Evolutionary conservation across 2,797 vertebrate species (phyloP), one percentile per base, ranked within the genome.

Genomic region (Takifugu rubripes): DNA sequence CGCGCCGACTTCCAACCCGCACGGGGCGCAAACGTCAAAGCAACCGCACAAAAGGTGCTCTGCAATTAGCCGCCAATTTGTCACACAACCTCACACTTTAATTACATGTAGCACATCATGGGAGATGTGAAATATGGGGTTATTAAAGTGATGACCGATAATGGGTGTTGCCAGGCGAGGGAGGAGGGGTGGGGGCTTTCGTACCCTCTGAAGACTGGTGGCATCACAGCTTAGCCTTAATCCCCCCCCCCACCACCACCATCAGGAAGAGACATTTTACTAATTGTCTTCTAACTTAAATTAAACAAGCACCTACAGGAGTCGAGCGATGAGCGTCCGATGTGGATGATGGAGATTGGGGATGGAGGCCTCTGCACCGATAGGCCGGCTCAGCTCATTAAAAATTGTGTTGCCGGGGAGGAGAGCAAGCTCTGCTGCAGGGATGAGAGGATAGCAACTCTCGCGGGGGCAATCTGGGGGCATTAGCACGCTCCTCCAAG

Each of bases 91-190:
- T 81, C 62, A 52, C 77, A 84, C 85, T 88, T 88, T 91, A 92
- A 92, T 93, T 91, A 92, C 90, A 90, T 84, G 82, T 76, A 87
- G 79, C 88, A 85, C 83, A 84, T 90, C 78, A 82, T 84, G 83
- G 79, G 78, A 82, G 84, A 88, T 85, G 82, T 87, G 80, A 90
- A 89, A 87, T 82, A 85, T 72, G 81, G 62, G 84, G 84, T 89
- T 88, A 90, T 91, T 91, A 91, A 79, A 57, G 68, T 70, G 90
- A 92, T 92, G 91, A 92, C 92, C 85, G 90, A 93, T 92, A 91
- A 90, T 86, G 81, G 72, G 51, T 61, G 78, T 79, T 70, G 71
- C 78, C 81, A 76, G 85, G 43, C 43, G 14, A 17, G 43, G 43
- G 16, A 16, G 42, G 11, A 16, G 44, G 16, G 44, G 81, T 36